Evolutionary conservation across 2,113 vertebrate species (phyloP).

Genomic region (Zosterops pallidus): DNA sequence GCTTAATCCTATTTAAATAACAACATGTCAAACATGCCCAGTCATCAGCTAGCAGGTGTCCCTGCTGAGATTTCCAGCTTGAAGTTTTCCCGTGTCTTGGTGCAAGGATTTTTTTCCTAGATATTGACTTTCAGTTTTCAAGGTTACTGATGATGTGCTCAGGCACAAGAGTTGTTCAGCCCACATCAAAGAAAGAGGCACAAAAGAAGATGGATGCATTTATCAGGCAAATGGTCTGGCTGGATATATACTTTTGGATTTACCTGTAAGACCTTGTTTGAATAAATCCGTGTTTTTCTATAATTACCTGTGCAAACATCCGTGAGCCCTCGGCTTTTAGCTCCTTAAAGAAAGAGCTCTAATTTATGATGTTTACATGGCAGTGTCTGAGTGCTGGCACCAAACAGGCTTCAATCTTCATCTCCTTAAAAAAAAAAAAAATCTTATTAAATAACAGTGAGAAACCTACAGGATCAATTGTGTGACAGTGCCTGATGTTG

Average conservation of each 20-base stretch:
- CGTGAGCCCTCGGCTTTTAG: background rate
- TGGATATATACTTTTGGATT: slow-evolving; percentile 60
- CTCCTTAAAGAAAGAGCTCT: background rate
- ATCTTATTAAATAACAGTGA: background rate
- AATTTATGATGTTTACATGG: background rate
- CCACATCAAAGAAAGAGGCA: slow-evolving; percentile 62
- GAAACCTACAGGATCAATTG: background rate
- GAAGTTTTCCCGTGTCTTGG: slow-evolving; percentile 27
- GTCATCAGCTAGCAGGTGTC: slow-evolving; percentile 53
- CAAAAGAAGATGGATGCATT: slow-evolving; percentile 72
- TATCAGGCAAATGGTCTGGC: slow-evolving; percentile 64
- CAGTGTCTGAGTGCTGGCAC: background rate
- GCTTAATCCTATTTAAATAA: slow-evolving; percentile 75
- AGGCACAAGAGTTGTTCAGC: slow-evolving; percentile 47
- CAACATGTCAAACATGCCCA: slow-evolving; percentile 54
- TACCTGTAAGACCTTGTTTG: slow-evolving; percentile 37
- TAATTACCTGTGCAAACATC: slow-evolving; percentile 48
- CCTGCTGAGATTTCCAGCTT: slow-evolving; percentile 53
- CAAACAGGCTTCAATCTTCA: background rate
- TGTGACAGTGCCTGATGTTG: background rate
- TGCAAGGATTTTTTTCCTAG: slow-evolving; percentile 52
- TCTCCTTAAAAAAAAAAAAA: background rate
- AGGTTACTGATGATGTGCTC: slow-evolving; percentile 67
- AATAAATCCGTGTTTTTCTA: slow-evolving; percentile 38
- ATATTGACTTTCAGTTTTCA: slow-evolving; percentile 75